These are phyloP conservation scores for Elachura formosa DNA, from an alignment of 2,113 vertebrate species.

Conservation along the genomic window DNA sequence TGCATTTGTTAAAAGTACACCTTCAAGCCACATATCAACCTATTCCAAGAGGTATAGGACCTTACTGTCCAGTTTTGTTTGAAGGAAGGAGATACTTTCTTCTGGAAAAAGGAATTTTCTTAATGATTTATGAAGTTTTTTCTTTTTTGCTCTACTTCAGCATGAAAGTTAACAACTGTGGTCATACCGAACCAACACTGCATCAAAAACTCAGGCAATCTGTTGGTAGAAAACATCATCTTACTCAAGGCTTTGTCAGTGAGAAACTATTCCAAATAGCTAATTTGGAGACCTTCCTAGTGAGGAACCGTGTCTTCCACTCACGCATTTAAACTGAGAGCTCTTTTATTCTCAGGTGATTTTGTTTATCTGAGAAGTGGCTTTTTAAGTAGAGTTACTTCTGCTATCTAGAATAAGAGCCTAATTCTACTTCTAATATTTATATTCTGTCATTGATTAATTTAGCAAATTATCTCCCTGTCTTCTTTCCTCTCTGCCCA, in stretches of 20 bases:
- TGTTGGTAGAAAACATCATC: neutral
- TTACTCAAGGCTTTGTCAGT: neutral
- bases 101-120: neutral
- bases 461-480: neutral
- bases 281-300: neutral
- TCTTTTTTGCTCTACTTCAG: neutral
- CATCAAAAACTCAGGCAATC: neutral
- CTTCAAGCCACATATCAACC: neutral
- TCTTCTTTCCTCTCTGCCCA: neutral
- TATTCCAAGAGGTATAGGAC: neutral
- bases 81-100: neutral
- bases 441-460: neutral
- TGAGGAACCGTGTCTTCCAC: neutral
- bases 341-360: neutral
- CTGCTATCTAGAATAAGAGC: neutral
- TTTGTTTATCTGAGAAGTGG: neutral
- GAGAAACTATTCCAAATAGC: neutral
- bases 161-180: rapidly evolving
- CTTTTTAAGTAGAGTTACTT: neutral
- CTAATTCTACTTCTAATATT: neutral
- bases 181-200: neutral
- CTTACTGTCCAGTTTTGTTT: neutral
- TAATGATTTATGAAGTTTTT: neutral
- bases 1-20: neutral
- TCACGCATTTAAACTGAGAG: neutral